Percentiles rank a stretch among this genome's conserved stretches.
Evolutionary conservation across 1,140 invertebrate species (phyloP).

Genomic region (Danaus melanippus): DNA sequence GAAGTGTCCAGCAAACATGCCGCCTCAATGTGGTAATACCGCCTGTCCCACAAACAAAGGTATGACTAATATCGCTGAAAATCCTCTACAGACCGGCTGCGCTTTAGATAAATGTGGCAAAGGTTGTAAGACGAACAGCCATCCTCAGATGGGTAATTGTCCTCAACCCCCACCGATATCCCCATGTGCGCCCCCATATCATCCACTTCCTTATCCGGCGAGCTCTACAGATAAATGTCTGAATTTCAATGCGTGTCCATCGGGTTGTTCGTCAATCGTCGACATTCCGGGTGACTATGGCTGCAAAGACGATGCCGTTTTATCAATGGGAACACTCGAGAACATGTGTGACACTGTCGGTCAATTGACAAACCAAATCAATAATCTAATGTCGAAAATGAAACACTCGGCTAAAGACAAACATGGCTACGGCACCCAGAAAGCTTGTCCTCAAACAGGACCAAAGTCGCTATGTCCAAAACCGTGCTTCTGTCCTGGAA

Average conservation of each 20-base stretch:
- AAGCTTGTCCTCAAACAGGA: constrained; percentile 18
- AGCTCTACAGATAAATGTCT: constrained; percentile 8
- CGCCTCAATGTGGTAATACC: constrained; percentile 32
- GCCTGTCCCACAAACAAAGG: constrained; percentile 31
- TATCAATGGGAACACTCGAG: constrained; percentile 30
- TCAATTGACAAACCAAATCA: constrained; percentile 40
- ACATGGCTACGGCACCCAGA: neutral
- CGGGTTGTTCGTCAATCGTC: constrained; percentile 17
- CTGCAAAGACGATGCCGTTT: constrained; percentile 6
- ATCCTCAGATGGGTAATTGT: constrained; percentile 16
- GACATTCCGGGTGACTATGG: constrained; percentile 28
- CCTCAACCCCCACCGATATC: constrained; percentile 5
- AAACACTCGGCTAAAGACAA: constrained; percentile 22
- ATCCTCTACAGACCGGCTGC: constrained; percentile 7
- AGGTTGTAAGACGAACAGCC: constrained; percentile 32
- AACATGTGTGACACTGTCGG: constrained; percentile 51
- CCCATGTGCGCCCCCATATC: constrained; percentile 11
- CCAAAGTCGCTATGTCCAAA: constrained; percentile 28
- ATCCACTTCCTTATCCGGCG: constrained; percentile 3
- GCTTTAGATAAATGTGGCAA: constrained; percentile 34
- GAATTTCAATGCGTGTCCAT: constrained; percentile 14
- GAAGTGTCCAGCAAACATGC: constrained; percentile 38
- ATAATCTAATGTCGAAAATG: constrained; percentile 42
- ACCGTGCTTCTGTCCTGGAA: constrained; percentile 46
- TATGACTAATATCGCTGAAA: constrained; percentile 9